These are phyloP conservation scores for Stenichneumon culpator DNA, from an alignment of 2,888 invertebrate genomes.

Conservation along the genomic window DNA sequence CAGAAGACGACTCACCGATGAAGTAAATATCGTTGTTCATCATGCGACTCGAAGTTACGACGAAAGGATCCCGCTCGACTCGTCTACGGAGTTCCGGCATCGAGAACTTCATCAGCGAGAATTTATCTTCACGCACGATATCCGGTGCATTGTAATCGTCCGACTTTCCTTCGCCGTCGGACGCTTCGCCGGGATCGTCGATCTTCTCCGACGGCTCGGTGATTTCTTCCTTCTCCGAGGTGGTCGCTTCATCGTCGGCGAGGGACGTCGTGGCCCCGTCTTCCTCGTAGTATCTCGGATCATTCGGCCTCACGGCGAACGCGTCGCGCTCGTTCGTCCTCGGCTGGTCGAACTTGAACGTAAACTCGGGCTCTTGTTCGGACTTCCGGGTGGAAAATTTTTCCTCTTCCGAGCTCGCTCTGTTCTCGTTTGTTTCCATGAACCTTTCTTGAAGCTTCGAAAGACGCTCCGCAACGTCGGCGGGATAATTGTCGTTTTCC, in stretches of 20 bases:
- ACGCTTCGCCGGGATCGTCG: not conserved
- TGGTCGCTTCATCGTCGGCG: slow-evolving; percentile 23
- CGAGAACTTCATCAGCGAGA: slow-evolving; percentile 48
- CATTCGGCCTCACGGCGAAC: slow-evolving; percentile 84
- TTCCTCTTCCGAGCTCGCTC: not conserved
- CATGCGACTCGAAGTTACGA: slow-evolving; percentile 76
- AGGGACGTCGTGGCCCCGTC: not conserved
- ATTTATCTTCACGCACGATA: slow-evolving; percentile 47
- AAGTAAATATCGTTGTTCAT: slow-evolving; percentile 83
- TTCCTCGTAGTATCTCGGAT: slow-evolving; percentile 83
- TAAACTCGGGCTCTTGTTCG: slow-evolving; percentile 76
- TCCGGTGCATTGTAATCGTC: slow-evolving; percentile 6
- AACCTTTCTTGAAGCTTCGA: slow-evolving; percentile 48
- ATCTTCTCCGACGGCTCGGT: not conserved
- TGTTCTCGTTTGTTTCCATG: slow-evolving; percentile 14
- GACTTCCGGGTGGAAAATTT: not conserved
- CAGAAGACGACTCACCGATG: slow-evolving; percentile 79
- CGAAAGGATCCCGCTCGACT: slow-evolving; percentile 75
- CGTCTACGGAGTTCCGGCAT: slow-evolving; percentile 75
- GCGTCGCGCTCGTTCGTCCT: slow-evolving; percentile 72
- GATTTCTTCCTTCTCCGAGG: not conserved
- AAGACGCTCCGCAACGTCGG: slow-evolving; percentile 15
- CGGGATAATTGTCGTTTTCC: slow-evolving; percentile 33
- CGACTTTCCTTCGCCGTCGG: slow-evolving; percentile 1
- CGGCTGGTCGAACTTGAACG: slow-evolving; percentile 77